Percentiles rank a stretch among this genome's conserved stretches.
Conservation (phyloP, 1,140 invertebrate genomes). For the Chrysomallon squamiferum region DNA sequence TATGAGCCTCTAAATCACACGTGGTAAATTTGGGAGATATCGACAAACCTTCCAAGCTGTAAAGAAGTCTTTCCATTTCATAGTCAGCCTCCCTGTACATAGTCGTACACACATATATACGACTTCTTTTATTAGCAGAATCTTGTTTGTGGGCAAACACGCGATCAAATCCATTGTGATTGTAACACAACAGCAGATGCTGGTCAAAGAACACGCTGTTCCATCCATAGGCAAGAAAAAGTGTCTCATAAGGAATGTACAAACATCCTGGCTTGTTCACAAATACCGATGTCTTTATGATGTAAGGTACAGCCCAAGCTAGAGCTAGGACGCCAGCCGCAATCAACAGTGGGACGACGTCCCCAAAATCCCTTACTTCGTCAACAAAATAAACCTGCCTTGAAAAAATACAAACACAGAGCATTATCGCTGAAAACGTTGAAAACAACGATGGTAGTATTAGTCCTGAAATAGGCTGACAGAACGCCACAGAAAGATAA, state of each 20-base stretch:
- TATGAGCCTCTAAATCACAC: constrained; percentile 43
- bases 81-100: constrained; percentile 52
- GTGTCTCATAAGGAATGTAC: constrained; percentile 26
- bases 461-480: constrained; percentile 26
- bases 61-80: constrained; percentile 44
- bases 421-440: constrained; percentile 15
- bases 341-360: constrained; percentile 10
- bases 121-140: constrained; percentile 4
- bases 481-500: constrained; percentile 22
- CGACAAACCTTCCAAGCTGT: constrained; percentile 33
- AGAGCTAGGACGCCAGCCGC: constrained; percentile 10
- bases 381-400: constrained; percentile 17
- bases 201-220: constrained; percentile 31
- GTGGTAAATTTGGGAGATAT: constrained; percentile 18
- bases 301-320: constrained; percentile 26
- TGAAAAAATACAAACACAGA: constrained; percentile 13
- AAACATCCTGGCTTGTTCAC: constrained; percentile 20
- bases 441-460: constrained; percentile 30
- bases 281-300: constrained; percentile 12
- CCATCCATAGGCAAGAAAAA: constrained; percentile 30
- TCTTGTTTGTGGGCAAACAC: not conserved
- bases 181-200: constrained; percentile 17
- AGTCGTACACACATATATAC: constrained; percentile 49
- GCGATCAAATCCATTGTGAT: constrained; percentile 9
- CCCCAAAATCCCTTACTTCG: constrained; percentile 24